Percentiles rank a stretch among this genome's conserved stretches.
phyloP scores from a whole-genome alignment of 2,797 vertebrate species.

The Acridotheres tristis region DNA sequence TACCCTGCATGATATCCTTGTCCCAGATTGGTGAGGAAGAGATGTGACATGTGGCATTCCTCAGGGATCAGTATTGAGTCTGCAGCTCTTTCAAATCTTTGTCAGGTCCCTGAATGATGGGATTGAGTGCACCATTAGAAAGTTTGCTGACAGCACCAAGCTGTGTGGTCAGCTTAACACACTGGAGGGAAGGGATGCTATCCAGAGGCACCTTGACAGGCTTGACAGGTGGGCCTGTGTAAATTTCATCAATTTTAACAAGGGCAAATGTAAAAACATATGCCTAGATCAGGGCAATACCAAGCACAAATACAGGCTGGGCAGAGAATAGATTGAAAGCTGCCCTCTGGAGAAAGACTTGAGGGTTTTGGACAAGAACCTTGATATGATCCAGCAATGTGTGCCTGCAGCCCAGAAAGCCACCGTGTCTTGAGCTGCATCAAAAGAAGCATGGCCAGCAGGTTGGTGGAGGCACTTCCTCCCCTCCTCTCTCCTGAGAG shows the following conservation, averaged over 20 bases:
- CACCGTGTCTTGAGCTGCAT: rapidly evolving
- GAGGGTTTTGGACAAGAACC: not conserved
- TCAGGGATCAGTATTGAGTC: not conserved
- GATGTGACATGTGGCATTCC: no score
- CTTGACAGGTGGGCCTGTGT: not conserved
- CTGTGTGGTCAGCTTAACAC: rapidly evolving
- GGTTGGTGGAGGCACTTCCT: not conserved
- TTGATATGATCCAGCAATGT: not conserved
- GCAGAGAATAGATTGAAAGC: not conserved
- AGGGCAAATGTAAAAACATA: not conserved
- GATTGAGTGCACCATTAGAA: not conserved
- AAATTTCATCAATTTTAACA: not conserved
- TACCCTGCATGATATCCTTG: not conserved
- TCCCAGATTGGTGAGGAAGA: not conserved
- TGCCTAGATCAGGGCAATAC: not conserved
- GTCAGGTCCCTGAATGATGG: not conserved
- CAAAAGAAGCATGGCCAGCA: not conserved
- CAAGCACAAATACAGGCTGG: not conserved
- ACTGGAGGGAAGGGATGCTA: not conserved
- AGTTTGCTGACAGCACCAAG: not conserved
- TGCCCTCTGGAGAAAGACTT: not conserved
- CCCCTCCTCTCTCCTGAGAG: no score
- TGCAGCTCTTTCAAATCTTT: not conserved
- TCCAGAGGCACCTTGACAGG: not conserved
- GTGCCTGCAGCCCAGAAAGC: not conserved